A percentile compares a stretch with the other conserved stretches of the same genome.
These are phyloP conservation scores for Macrotus californicus DNA, from an alignment of 2,113 vertebrate species.

Conservation along the genomic window DNA sequence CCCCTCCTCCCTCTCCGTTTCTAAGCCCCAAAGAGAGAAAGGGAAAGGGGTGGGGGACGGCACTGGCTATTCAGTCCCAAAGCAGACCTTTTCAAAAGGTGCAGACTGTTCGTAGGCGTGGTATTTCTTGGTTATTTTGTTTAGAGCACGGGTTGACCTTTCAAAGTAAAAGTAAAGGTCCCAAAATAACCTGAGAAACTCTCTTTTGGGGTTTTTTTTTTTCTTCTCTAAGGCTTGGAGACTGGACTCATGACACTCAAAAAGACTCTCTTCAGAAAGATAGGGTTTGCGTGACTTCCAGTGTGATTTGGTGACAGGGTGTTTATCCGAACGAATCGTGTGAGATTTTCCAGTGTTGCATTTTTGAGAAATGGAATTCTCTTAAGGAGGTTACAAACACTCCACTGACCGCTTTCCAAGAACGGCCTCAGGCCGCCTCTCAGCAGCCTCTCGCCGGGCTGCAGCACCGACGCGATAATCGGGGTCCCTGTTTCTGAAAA, in stretches of 20 bases:
- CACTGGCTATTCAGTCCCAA: conserved; percentile 45
- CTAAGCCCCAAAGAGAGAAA: conserved; percentile 53
- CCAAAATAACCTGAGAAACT: conserved; percentile 42
- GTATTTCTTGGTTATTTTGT: conserved; percentile 67
- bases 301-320: conserved; percentile 19
- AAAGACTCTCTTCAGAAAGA: conserved; percentile 43
- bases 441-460: conserved; percentile 43
- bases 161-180: conserved; percentile 49
- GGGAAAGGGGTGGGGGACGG: conserved; percentile 15
- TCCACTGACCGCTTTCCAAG: conserved; percentile 69
- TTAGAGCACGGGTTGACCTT: conserved; percentile 67
- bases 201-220: background rate
- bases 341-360: conserved; percentile 58
- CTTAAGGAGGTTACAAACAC: conserved; percentile 65
- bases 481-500: conserved; percentile 69
- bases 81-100: conserved; percentile 64
- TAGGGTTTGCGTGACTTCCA: background rate
- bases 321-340: conserved; percentile 60
- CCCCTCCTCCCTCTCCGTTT: conserved; percentile 56
- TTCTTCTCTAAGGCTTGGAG: conserved; percentile 16
- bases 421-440: conserved; percentile 35
- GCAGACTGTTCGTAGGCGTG: conserved; percentile 47
- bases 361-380: conserved; percentile 69
- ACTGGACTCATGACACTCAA: conserved; percentile 18
- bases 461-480: conserved; percentile 65